Evolutionary conservation across 2,888 invertebrate genomes (phyloP), one percentile per base, ranked within the genome.

Genomic region (Drosophila bunnanda): DNA sequence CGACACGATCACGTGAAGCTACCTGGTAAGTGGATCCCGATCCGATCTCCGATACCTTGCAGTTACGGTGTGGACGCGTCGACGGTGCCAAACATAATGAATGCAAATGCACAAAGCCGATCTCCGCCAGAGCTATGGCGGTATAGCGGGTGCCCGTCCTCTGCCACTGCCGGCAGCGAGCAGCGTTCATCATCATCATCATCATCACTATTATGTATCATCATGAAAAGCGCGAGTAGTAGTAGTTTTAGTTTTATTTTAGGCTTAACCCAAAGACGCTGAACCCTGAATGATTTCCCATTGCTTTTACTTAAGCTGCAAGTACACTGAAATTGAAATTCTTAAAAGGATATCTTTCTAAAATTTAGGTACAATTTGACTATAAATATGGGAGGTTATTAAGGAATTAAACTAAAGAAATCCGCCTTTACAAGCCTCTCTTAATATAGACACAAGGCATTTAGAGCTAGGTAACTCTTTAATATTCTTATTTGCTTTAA

Each of bases 11-110:
- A 46, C 54, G 74, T 53, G 52, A 36, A 65, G 56, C 53, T 30
- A 54, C 53, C 65, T 22, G 48, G 48, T 41, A 41, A 60, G 59
- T 57, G 59, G 39, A 44, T 64, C 30, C 36, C 28, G 20, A 68
- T 34, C 32, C 41, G 39, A 61, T 32, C 50, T 43, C 34, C 66
- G 43, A 43, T 32, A 58, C 39, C 56, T 57, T 20, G 25, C 32
- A 70, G 50, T 64, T 82, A 69, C 60, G 89, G 81, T 85, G 88
- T 82, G 78, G 53, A 32, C 85, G 76, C 85, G 77, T 66, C 85
- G 82, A 89, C 89, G 82, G 77, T 85, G 86, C 81, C 87, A 75
- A 88, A 84, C 84, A 81, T 83, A 88, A 86, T 86, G 89, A 89
- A 82, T 89, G 85, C 89, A 83, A 84, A 84, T 84, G 83, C 84